phyloP scores from a whole-genome alignment of 2,797 vertebrate genomes.

The Saxicola maurus region DNA sequence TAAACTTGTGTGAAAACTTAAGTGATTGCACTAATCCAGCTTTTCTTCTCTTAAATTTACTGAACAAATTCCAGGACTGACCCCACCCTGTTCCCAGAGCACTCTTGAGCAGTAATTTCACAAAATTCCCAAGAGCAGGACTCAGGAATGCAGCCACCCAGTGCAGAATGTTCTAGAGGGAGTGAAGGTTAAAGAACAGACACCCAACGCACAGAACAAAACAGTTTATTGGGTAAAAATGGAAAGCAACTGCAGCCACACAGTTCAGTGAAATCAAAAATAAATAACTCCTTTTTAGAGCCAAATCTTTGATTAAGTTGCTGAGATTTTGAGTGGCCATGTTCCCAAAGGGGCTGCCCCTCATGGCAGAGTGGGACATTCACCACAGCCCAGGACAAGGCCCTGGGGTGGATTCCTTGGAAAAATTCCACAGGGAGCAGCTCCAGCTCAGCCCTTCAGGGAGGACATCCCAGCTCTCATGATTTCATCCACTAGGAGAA shows the following conservation, averaged over 20 bases:
- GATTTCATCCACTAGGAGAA: slow-evolving; percentile 96
- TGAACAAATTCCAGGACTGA: background rate
- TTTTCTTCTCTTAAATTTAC: background rate
- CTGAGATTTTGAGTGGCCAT: background rate
- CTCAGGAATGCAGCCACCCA: background rate
- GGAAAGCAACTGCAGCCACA: slow-evolving; percentile 28
- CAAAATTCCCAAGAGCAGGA: background rate
- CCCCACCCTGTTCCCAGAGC: background rate
- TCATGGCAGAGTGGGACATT: background rate
- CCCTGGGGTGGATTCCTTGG: background rate
- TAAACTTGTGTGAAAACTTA: background rate
- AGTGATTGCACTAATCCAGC: accelerated
- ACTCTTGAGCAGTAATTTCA: background rate
- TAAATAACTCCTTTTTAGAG: slow-evolving; percentile 65
- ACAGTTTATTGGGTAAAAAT: slow-evolving; percentile 72
- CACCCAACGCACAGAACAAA: background rate
- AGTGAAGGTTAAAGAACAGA: background rate
- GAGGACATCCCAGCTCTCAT: slow-evolving; percentile 98
- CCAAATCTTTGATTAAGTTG: slow-evolving; percentile 33
- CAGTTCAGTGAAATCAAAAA: slow-evolving; percentile 80
- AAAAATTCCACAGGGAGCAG: background rate
- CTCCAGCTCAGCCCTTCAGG: slow-evolving; percentile 84
- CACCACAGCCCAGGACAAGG: background rate
- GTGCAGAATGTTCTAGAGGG: background rate
- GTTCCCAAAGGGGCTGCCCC: background rate